These are phyloP conservation scores for Nasua narica DNA, from an alignment of 2,797 vertebrate genomes.

Conservation along the genomic window DNA sequence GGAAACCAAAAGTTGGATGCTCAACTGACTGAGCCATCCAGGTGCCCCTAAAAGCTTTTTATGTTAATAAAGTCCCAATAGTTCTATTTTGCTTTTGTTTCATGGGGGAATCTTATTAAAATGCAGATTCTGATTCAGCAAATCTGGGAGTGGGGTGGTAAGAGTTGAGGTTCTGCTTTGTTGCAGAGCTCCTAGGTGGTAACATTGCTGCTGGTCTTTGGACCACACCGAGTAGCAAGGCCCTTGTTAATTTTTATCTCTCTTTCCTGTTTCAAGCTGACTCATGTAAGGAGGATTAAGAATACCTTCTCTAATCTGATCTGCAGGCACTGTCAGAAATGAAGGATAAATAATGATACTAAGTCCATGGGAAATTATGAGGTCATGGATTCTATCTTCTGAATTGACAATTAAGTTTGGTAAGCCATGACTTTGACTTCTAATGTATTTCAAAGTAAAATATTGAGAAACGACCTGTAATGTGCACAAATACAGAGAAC, in stretches of 20 bases:
- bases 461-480: neutral
- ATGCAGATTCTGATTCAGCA: neutral
- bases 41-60: neutral
- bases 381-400: neutral
- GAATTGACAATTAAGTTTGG: neutral
- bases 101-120: neutral
- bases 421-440: neutral
- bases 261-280: neutral
- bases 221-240: neutral
- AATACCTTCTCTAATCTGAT: slow-evolving; percentile 23
- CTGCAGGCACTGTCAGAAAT: neutral
- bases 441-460: neutral
- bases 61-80: neutral
- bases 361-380: neutral
- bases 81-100: neutral
- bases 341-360: slow-evolving; percentile 19
- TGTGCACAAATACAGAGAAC: neutral
- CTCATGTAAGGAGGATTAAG: neutral
- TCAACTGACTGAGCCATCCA: neutral
- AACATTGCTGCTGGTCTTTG: neutral
- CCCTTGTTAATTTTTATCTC: neutral
- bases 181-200: neutral
- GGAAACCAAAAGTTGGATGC: neutral
- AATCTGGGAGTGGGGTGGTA: neutral
- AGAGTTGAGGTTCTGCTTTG: neutral